Evolutionary conservation across 2,113 vertebrate species (phyloP).

Genomic region (Mastomys natalensis): DNA sequence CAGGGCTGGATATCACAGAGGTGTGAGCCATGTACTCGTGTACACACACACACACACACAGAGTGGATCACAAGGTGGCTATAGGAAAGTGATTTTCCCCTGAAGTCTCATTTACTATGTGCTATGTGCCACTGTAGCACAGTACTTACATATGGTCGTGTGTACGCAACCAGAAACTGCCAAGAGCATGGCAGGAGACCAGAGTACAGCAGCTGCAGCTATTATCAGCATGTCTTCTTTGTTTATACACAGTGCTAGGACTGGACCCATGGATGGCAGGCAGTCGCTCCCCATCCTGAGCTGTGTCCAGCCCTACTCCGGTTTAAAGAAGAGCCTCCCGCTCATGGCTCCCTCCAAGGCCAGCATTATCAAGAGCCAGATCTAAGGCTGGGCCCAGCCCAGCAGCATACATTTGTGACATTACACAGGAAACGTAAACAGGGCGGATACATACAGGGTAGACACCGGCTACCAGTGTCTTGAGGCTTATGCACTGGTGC

Average conservation of each 20-base stretch:
- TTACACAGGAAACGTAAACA: too few species aligned
- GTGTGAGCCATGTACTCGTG: not conserved
- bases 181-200: fast-evolving
- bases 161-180: not conserved
- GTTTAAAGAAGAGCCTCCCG: too few species aligned
- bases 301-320: not conserved
- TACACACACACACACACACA: not conserved
- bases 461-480: not conserved
- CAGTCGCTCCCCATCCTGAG: not conserved
- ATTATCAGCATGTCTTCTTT: fast-evolving
- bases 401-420: not conserved
- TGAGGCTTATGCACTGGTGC: too few species aligned
- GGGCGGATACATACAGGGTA: not conserved
- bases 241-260: fast-evolving
- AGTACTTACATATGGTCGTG: not conserved
- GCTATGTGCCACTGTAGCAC: fast-evolving
- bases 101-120: not conserved
- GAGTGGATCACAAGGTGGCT: not conserved
- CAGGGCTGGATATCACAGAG: not conserved
- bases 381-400: fast-evolving
- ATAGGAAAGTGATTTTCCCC: not conserved
- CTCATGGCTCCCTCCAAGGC: not conserved
- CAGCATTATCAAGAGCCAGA: not conserved
- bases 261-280: not conserved
- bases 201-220: fast-evolving